A percentile compares a stretch with the other conserved stretches of the same genome.
Evolutionary conservation across 2,797 vertebrate species (phyloP).

Genomic region (Myotis pilosus): DNA sequence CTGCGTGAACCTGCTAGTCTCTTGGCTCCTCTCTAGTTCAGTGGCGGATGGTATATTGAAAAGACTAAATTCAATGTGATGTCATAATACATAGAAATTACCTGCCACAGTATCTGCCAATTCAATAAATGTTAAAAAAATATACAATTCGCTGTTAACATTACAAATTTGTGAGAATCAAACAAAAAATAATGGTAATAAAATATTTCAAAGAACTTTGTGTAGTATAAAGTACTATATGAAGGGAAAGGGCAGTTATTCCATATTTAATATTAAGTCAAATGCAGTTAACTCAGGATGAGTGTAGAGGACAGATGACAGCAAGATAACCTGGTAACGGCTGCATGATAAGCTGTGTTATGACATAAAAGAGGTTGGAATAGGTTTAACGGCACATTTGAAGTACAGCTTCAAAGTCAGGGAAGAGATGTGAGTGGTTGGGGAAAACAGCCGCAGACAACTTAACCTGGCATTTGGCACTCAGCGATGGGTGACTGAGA

Average conservation of each 20-base stretch:
- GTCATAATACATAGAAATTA: background rate
- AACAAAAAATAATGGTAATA: background rate
- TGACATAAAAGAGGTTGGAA: background rate
- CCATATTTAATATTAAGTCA: background rate
- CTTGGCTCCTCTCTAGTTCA: background rate
- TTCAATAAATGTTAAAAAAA: background rate
- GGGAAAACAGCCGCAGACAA: background rate
- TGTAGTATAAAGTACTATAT: background rate
- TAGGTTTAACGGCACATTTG: background rate
- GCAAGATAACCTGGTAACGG: background rate
- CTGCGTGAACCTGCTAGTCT: background rate
- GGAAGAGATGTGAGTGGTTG: background rate
- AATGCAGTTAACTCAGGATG: background rate
- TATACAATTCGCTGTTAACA: background rate
- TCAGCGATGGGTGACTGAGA: conserved; percentile 45
- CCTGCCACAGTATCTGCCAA: background rate
- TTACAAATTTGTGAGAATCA: background rate
- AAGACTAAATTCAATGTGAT: background rate
- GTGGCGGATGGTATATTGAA: background rate
- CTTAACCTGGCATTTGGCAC: conserved; percentile 54
- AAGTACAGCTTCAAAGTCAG: background rate
- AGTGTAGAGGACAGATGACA: background rate
- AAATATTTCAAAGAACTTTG: background rate
- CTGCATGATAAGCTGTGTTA: background rate
- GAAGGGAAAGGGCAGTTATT: background rate